A percentile compares a stretch with the other conserved stretches of the same genome.
These are phyloP conservation scores for Nephrotoma guestfalica DNA, from an alignment of 2,888 invertebrate species.

Conservation along the genomic window DNA sequence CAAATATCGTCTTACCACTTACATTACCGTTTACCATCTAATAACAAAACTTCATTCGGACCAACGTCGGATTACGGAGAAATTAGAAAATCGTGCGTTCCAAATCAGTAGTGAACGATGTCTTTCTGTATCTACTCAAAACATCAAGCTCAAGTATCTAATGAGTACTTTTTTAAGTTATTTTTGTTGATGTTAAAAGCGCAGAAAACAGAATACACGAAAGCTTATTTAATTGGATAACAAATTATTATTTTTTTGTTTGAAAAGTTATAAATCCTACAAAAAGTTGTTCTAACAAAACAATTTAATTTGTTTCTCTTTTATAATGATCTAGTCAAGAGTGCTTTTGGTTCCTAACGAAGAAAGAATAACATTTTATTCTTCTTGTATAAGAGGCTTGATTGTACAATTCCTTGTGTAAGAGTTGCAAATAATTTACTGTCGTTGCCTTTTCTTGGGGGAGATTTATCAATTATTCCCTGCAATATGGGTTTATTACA, in stretches of 20 bases:
- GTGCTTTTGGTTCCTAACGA: background rate
- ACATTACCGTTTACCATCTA: no score
- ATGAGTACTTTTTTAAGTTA: background rate
- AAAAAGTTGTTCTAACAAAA: background rate
- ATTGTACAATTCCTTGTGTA: background rate
- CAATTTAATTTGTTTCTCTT: background rate
- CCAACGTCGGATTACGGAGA: no score
- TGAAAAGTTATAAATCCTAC: background rate
- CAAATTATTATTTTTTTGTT: background rate
- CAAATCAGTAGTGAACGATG: background rate
- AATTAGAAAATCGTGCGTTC: no score
- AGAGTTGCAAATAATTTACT: no score
- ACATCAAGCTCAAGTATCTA: background rate
- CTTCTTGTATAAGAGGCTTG: background rate
- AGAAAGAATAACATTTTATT: background rate
- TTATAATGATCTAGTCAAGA: background rate
- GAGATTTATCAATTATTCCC: no score
- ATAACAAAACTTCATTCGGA: no score
- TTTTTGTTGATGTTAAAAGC: background rate
- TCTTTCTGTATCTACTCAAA: background rate
- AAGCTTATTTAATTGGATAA: background rate
- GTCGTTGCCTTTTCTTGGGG: no score
- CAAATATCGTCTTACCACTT: no score
- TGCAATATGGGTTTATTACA: no score
- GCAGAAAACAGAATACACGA: background rate